Evolutionary conservation across 1,140 invertebrate species (phyloP).

Genomic region (Eriocheir sinensis): DNA sequence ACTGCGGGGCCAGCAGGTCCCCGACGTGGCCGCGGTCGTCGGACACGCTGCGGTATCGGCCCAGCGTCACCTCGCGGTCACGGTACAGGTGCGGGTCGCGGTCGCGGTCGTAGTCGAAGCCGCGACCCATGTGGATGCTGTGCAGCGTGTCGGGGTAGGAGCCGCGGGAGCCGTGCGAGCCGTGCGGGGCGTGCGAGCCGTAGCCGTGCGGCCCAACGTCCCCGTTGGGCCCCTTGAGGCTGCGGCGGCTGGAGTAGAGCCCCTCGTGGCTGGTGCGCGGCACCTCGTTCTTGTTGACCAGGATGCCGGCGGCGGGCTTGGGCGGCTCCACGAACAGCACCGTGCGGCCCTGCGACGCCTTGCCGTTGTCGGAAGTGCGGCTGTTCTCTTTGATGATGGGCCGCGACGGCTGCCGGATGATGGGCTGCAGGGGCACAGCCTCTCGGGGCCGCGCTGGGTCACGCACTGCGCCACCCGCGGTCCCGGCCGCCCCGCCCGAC

Average conservation of each 20-base stretch:
- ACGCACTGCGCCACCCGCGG: background rate
- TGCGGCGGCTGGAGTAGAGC: background rate
- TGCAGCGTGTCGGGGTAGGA: constrained; percentile 68
- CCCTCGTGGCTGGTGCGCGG: constrained; percentile 61
- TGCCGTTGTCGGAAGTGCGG: constrained; percentile 53
- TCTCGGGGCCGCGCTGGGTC: background rate
- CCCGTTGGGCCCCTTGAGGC: constrained; percentile 65
- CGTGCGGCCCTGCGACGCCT: constrained; percentile 67
- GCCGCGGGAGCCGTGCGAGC: constrained; percentile 45
- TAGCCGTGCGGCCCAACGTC: constrained; percentile 55
- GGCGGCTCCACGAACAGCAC: constrained; percentile 73
- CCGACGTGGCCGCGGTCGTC: constrained; percentile 60
- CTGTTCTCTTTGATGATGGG: constrained; percentile 71
- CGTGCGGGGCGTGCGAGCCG: constrained; percentile 46
- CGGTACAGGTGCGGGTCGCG: constrained; percentile 43
- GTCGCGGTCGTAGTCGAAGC: constrained; percentile 34
- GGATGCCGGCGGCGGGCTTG: constrained; percentile 55
- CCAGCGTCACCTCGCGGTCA: constrained; percentile 59
- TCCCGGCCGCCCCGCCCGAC: background rate
- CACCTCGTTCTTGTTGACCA: constrained; percentile 69
- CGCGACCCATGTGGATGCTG: constrained; percentile 50
- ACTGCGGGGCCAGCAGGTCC: constrained; percentile 62
- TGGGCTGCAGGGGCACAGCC: constrained; percentile 44
- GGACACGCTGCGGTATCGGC: constrained; percentile 27
- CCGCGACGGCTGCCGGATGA: constrained; percentile 55